Percentiles rank a stretch among this genome's conserved stretches.
phyloP scores from a whole-genome alignment of 2,113 vertebrate genomes.

The Megaceryle torquata region DNA sequence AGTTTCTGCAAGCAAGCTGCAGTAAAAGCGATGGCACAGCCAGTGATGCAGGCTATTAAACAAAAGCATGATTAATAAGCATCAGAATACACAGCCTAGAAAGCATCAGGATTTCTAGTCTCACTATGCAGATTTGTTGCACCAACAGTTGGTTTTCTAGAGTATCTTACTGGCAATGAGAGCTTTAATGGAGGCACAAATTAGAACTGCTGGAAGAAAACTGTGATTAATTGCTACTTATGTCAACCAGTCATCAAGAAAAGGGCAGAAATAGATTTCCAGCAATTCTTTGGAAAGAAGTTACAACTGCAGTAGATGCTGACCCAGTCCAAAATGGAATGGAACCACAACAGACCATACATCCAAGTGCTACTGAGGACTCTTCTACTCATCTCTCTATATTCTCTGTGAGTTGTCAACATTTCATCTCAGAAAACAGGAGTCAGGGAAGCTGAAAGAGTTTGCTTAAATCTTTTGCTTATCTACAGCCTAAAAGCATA shows the following conservation, averaged over 20 bases:
- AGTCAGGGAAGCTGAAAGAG: background rate
- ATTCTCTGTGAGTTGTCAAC: background rate
- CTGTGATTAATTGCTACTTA: background rate
- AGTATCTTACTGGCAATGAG: background rate
- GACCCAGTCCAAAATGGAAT: background rate
- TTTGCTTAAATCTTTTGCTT: background rate
- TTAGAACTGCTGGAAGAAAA: background rate
- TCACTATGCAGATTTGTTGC: background rate
- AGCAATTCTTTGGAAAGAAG: background rate
- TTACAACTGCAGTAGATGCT: background rate
- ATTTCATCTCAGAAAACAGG: background rate
- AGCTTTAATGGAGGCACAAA: background rate
- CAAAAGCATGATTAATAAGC: background rate
- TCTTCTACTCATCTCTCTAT: background rate
- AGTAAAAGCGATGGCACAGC: background rate
- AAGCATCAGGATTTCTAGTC: background rate
- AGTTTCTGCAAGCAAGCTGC: background rate
- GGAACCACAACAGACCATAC: background rate
- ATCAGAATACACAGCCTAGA: background rate
- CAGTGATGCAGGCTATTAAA: background rate
- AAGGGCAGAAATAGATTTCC: background rate
- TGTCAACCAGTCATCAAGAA: background rate
- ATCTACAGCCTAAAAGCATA: background rate
- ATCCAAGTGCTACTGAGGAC: background rate
- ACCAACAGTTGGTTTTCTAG: background rate